A percentile compares a stretch with the other conserved stretches of the same genome.
Evolutionary conservation across 1,140 invertebrate species (phyloP).

Genomic region (Euura lappo): DNA sequence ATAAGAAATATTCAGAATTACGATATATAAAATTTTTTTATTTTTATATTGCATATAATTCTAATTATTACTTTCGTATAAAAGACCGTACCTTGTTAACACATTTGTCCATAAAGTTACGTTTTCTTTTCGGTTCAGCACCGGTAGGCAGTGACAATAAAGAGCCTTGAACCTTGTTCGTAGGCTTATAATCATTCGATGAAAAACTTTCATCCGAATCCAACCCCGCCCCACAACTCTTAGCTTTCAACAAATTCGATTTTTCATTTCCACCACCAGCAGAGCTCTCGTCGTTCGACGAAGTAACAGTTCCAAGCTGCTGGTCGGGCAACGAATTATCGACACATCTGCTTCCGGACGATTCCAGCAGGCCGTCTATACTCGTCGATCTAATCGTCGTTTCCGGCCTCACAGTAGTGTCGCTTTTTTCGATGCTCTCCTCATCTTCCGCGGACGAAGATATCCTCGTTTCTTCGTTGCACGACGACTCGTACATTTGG

Average conservation of each 20-base stretch:
- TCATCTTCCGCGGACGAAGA: slow-evolving; percentile 12
- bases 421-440: slow-evolving; percentile 6
- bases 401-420: neutral
- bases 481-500: neutral
- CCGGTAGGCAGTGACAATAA: slow-evolving; percentile 46
- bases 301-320: neutral
- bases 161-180: slow-evolving; percentile 46
- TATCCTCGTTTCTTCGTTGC: slow-evolving; percentile 8
- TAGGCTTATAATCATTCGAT: slow-evolving; percentile 38
- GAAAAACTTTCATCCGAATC: slow-evolving; percentile 41
- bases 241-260: slow-evolving; percentile 44
- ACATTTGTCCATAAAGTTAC: slow-evolving; percentile 80
- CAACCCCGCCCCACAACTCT: slow-evolving; percentile 53
- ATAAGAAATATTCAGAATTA: neutral
- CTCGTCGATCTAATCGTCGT: slow-evolving; percentile 21
- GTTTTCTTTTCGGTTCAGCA: slow-evolving; percentile 64
- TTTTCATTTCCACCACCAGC: slow-evolving; percentile 28
- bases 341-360: neutral
- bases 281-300: slow-evolving; percentile 4
- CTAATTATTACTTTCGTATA: slow-evolving; percentile 65
- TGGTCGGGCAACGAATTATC: slow-evolving; percentile 7
- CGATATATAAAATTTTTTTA: neutral
- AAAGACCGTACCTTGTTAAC: slow-evolving; percentile 78
- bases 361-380: slow-evolving; percentile 10
- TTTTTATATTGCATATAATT: neutral